A percentile compares a stretch with the other conserved stretches of the same genome.
phyloP scores from a whole-genome alignment of 2,113 vertebrate genomes.

The Bagarius yarrelli region DNA sequence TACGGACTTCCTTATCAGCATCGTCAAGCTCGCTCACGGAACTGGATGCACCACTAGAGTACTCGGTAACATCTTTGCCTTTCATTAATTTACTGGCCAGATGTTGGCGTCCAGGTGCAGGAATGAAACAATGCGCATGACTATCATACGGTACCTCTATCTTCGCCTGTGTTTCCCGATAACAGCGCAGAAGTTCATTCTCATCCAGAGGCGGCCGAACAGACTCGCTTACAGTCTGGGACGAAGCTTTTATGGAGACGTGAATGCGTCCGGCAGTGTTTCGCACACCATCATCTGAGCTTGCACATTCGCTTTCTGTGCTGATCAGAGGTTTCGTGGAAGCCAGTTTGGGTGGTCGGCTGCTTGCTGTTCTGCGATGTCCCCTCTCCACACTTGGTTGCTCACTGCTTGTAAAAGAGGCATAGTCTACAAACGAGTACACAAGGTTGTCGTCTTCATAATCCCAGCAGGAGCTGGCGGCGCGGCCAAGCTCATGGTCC shows the following conservation, averaged over 20 bases:
- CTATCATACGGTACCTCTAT: conserved; percentile 60
- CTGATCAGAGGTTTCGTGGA: conserved; percentile 77
- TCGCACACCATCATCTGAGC: conserved; percentile 71
- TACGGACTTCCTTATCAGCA: conserved; percentile 95
- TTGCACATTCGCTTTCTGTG: conserved; percentile 73
- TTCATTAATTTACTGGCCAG: conserved; percentile 78
- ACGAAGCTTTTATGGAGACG: conserved; percentile 84
- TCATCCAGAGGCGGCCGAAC: neutral
- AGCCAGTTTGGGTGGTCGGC: conserved; percentile 40
- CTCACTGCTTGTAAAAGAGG: conserved; percentile 81
- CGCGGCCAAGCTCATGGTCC: conserved; percentile 82
- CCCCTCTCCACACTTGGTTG: conserved; percentile 50
- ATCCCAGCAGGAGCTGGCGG: conserved; percentile 80
- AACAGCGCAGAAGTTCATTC: neutral
- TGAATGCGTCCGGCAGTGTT: conserved; percentile 77
- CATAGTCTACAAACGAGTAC: conserved; percentile 92
- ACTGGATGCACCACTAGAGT: conserved; percentile 92
- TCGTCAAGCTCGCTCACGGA: conserved; percentile 96
- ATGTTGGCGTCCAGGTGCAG: conserved; percentile 84
- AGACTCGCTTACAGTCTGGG: conserved; percentile 81
- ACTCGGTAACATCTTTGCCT: conserved; percentile 83
- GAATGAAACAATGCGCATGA: conserved; percentile 68
- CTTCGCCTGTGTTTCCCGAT: conserved; percentile 2
- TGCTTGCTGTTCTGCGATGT: conserved; percentile 57
- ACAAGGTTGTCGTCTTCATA: conserved; percentile 91